These are phyloP conservation scores for Pachycephala philippinensis DNA, from an alignment of 2,113 vertebrate species.

Conservation along the genomic window DNA sequence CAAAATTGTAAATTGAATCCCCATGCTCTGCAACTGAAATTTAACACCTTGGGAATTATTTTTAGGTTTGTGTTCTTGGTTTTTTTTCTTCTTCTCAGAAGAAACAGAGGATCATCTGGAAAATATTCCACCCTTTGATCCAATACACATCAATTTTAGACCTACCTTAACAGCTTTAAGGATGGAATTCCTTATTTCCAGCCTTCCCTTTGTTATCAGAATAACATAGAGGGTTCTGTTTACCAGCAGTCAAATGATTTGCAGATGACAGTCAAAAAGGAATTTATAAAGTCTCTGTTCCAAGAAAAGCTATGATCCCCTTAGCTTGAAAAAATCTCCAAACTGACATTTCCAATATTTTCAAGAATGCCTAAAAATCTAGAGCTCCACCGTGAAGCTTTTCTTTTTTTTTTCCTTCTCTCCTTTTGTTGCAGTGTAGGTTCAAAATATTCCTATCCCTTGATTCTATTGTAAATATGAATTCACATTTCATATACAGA, in stretches of 20 bases:
- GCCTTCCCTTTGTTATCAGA: conserved; percentile 29
- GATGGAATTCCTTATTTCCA: conserved; percentile 43
- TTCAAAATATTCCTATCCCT: neutral
- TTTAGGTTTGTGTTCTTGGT: neutral
- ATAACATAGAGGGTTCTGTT: conserved; percentile 22
- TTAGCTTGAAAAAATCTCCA: conserved; percentile 12
- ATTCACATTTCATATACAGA: neutral
- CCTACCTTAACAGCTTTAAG: conserved; percentile 35
- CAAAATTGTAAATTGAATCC: neutral
- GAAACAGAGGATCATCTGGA: conserved; percentile 44
- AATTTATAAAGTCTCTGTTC: conserved; percentile 38
- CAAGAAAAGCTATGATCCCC: conserved; percentile 1
- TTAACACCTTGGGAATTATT: neutral
- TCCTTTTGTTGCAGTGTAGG: neutral
- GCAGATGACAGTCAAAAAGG: conserved; percentile 53
- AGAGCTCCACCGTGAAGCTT: neutral
- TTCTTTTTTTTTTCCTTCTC: neutral
- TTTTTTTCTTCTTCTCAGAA: neutral
- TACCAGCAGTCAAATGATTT: conserved; percentile 55
- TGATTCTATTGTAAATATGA: neutral
- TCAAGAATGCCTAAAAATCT: neutral
- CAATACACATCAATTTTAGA: conserved; percentile 40
- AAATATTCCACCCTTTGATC: conserved; percentile 58
- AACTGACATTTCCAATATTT: conserved; percentile 20
- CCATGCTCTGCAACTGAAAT: neutral